Percentiles rank a stretch among this genome's conserved stretches.
phyloP scores from a whole-genome alignment of 2,888 invertebrate species.

The Drosophila siamana region DNA sequence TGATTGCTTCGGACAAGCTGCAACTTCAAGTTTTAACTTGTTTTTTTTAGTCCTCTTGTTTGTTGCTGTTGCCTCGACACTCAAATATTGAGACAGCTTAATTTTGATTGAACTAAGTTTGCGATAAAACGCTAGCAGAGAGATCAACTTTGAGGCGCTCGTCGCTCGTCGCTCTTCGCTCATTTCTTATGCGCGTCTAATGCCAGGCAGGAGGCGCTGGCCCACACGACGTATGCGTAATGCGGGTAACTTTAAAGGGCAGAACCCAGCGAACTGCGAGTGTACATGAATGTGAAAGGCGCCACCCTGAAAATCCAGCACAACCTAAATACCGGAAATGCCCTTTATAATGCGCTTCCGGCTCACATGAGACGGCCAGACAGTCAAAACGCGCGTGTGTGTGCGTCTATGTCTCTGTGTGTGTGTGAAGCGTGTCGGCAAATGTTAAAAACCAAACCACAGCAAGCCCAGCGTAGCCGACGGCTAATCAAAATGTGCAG shows the following conservation, averaged over 20 bases:
- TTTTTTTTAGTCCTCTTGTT: conserved; percentile 14
- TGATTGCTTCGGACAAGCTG: conserved; percentile 64
- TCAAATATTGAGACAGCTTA: conserved; percentile 47
- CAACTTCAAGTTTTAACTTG: conserved; percentile 54
- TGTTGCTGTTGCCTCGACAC: neutral
- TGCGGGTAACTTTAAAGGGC: conserved; percentile 48
- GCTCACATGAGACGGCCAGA: conserved; percentile 68
- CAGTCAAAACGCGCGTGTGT: conserved; percentile 31
- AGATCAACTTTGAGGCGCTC: conserved; percentile 34
- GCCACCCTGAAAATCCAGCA: conserved; percentile 30
- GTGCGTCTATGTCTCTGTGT: conserved; percentile 1
- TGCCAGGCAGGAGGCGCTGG: conserved; percentile 5
- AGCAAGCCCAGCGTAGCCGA: conserved; percentile 40
- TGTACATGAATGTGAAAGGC: conserved; percentile 52
- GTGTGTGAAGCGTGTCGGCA: conserved; percentile 45
- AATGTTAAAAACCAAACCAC: conserved; percentile 69
- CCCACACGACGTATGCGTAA: conserved; percentile 49
- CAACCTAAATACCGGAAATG: conserved; percentile 77
- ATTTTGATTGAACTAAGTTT: conserved; percentile 64
- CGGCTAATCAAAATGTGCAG: conserved; percentile 78
- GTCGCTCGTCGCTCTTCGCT: conserved; percentile 10
- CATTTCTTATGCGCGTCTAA: conserved; percentile 54
- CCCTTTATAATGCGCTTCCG: conserved; percentile 80
- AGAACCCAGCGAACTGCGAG: conserved; percentile 42
- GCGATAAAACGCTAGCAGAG: conserved; percentile 20